Evolutionary conservation across 2,113 vertebrate species (phyloP).

Genomic region (Carassius gibelio): DNA sequence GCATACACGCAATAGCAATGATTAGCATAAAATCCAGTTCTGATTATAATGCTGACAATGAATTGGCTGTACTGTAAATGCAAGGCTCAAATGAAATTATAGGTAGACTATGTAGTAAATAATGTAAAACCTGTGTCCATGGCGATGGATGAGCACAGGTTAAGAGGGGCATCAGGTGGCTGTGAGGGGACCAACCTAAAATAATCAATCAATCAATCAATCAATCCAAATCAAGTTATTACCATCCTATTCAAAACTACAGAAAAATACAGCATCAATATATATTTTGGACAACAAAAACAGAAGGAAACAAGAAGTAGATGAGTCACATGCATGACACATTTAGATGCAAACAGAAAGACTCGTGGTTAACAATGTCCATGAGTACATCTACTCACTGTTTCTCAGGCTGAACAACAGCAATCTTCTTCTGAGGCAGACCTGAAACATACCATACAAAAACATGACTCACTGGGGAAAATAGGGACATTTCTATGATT

Average conservation of each 20-base stretch:
- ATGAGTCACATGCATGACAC: background rate
- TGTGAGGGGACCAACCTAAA: conserved; percentile 81
- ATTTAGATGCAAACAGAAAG: background rate
- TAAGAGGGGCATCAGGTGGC: conserved; percentile 81
- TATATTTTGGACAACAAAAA: background rate
- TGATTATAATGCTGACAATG: background rate
- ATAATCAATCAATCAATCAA: background rate
- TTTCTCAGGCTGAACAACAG: conserved; percentile 93
- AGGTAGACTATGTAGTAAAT: background rate
- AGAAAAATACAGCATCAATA: background rate
- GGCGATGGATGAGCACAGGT: conserved; percentile 74
- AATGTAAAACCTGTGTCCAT: conserved; percentile 73
- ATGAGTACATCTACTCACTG: conserved; percentile 80
- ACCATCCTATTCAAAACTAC: too few relatives aligned
- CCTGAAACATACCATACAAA: conserved; percentile 72
- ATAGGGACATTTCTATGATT: background rate
- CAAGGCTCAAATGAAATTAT: background rate
- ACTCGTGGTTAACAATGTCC: background rate
- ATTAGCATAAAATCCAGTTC: background rate
- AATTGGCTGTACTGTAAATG: too few relatives aligned
- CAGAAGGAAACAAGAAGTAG: background rate
- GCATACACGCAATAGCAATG: background rate
- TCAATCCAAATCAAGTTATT: background rate
- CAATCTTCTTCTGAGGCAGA: conserved; percentile 89
- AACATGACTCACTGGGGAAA: background rate